Evolutionary conservation across 2,797 vertebrate genomes (phyloP).

Genomic region (Poeciliopsis paucimaculata): DNA sequence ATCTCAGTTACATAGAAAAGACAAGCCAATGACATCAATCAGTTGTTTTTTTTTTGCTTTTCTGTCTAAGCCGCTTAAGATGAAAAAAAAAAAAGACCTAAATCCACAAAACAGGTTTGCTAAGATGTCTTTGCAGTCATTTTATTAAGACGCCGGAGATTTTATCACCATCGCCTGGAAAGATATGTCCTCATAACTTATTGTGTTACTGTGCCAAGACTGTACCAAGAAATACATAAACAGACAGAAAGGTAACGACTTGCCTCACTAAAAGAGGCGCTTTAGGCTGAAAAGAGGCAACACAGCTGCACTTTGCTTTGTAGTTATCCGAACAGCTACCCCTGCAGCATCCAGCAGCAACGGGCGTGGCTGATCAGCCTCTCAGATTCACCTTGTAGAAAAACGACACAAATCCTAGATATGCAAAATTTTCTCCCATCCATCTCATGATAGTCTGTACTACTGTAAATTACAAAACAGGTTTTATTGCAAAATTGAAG

Average conservation of each 20-base stretch:
- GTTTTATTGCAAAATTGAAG: background rate
- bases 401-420: background rate
- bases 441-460: background rate
- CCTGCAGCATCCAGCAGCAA: background rate
- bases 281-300: background rate
- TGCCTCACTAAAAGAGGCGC: background rate
- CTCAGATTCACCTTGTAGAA: background rate
- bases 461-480: background rate
- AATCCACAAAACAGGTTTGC: background rate
- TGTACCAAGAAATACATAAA: background rate
- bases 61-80: background rate
- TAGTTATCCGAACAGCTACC: background rate
- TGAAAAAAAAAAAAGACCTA: background rate
- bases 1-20: background rate
- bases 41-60: background rate
- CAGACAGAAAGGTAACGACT: background rate
- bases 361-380: background rate
- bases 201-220: background rate
- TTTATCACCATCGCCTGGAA: background rate
- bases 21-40: background rate
- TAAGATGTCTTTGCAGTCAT: background rate
- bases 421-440: background rate
- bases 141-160: background rate
- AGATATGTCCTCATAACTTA: background rate
- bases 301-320: background rate